Conservation (phyloP, 2,888 invertebrate species). For the Oxycera nigricornis region DNA sequence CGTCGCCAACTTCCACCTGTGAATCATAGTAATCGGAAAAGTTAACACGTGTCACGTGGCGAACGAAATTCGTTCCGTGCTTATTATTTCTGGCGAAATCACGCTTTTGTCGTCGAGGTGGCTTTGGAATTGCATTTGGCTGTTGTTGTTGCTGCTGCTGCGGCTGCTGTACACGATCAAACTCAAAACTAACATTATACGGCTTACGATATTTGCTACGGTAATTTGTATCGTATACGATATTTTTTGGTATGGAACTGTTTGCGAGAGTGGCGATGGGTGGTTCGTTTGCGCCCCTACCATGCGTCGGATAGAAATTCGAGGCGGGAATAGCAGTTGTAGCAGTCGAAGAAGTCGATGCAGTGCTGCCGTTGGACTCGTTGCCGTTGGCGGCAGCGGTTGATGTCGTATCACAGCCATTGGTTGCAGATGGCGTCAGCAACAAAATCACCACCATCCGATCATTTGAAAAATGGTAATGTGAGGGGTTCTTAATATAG, state of each 20-base stretch:
- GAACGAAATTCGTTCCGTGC: slow-evolving; percentile 56
- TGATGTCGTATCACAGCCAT: slow-evolving; percentile 57
- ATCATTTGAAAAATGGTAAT: slow-evolving; percentile 57
- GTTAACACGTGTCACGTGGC: slow-evolving; percentile 63
- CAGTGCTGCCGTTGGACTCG: slow-evolving; percentile 19
- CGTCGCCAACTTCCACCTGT: slow-evolving; percentile 72
- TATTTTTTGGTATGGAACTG: slow-evolving; percentile 18
- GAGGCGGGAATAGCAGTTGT: slow-evolving; percentile 58
- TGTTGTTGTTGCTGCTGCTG: too few relatives aligned
- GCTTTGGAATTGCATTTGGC: slow-evolving; percentile 58
- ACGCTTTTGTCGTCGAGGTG: slow-evolving; percentile 53
- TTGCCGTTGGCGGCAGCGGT: slow-evolving; percentile 54
- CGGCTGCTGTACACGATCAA: slow-evolving; percentile 44
- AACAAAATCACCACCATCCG: slow-evolving; percentile 64
- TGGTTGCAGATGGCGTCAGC: slow-evolving; percentile 60
- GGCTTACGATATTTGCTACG: slow-evolving; percentile 36
- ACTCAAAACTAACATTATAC: slow-evolving; percentile 49
- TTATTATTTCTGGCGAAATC: slow-evolving; percentile 51
- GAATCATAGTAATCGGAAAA: slow-evolving; percentile 63
- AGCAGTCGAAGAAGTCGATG: slow-evolving; percentile 57
- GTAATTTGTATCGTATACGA: slow-evolving; percentile 32
- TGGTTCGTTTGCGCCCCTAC: background rate
- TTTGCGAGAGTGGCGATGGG: background rate
- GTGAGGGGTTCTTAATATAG: background rate
- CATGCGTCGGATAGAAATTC: slow-evolving; percentile 40